Percentiles rank a stretch among this genome's conserved stretches.
Evolutionary conservation across 2,797 vertebrate species (phyloP).

Genomic region (Melanotaenia nigrans): DNA sequence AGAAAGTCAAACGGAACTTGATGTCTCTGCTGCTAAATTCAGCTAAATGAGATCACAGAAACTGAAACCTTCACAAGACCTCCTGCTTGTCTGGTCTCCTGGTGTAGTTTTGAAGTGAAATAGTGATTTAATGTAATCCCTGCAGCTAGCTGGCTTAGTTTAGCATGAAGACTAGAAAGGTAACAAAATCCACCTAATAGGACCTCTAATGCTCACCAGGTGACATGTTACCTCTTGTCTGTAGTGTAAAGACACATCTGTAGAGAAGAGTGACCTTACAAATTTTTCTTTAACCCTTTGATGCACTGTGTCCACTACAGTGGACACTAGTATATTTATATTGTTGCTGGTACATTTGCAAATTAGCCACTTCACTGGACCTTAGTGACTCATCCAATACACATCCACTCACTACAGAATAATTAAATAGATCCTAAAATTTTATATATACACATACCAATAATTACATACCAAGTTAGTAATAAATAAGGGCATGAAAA

Average conservation of each 20-base stretch:
- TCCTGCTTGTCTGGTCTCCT: not conserved
- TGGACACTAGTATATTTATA: no score
- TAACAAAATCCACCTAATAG: conserved; percentile 2
- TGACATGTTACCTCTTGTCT: not conserved
- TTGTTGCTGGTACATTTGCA: no score
- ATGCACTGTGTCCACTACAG: no score
- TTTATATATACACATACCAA: no score
- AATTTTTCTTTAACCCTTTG: not conserved
- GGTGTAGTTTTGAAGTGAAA: not conserved
- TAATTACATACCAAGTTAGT: no score
- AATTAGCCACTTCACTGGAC: no score
- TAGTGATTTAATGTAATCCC: not conserved
- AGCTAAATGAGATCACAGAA: conserved; percentile 11
- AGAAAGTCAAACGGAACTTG: conserved; percentile 22
- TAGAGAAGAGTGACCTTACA: not conserved
- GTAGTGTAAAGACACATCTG: not conserved
- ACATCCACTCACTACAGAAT: no score
- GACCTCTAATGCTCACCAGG: not conserved
- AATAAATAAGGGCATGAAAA: no score
- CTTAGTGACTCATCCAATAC: no score
- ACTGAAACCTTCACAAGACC: not conserved
- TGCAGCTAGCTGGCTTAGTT: not conserved
- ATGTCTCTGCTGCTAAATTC: not conserved
- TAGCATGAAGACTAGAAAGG: not conserved
- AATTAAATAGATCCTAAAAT: no score